Conservation (phyloP, 2,113 vertebrate species). For the Phylloscopus trochiloides region DNA sequence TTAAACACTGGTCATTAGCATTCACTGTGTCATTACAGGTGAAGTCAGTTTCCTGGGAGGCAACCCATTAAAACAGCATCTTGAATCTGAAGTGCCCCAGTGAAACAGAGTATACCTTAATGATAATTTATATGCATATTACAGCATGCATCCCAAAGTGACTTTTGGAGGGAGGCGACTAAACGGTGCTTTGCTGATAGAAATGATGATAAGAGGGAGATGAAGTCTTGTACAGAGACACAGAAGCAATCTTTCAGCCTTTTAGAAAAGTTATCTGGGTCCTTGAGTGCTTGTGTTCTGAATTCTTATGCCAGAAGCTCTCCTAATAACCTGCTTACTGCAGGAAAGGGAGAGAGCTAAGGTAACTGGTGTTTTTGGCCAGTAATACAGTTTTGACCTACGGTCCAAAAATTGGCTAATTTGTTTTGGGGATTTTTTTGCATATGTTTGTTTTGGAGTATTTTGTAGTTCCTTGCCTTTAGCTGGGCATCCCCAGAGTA, state of each 20-base stretch:
- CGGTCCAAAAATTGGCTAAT: neutral
- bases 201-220: neutral
- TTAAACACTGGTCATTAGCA: constrained; percentile 40
- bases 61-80: constrained; percentile 33
- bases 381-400: neutral
- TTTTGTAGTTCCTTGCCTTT: neutral
- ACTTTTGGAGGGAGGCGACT: neutral
- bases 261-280: neutral
- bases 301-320: neutral
- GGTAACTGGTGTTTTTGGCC: neutral
- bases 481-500: neutral
- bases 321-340: neutral
- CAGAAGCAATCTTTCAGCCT: neutral
- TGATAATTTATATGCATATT: constrained; percentile 44
- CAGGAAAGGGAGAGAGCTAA: neutral
- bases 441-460: neutral
- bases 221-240: neutral
- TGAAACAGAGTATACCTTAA: constrained; percentile 38
- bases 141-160: neutral
- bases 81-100: constrained; percentile 21
- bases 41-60: constrained; percentile 55
- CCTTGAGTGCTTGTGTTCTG: neutral
- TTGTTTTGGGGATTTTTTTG: neutral
- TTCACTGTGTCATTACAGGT: constrained; percentile 45
- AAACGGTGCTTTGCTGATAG: neutral